A percentile compares a stretch with the other conserved stretches of the same genome.
phyloP scores from a whole-genome alignment of 2,113 vertebrate genomes.

The Brachyistius frenatus region DNA sequence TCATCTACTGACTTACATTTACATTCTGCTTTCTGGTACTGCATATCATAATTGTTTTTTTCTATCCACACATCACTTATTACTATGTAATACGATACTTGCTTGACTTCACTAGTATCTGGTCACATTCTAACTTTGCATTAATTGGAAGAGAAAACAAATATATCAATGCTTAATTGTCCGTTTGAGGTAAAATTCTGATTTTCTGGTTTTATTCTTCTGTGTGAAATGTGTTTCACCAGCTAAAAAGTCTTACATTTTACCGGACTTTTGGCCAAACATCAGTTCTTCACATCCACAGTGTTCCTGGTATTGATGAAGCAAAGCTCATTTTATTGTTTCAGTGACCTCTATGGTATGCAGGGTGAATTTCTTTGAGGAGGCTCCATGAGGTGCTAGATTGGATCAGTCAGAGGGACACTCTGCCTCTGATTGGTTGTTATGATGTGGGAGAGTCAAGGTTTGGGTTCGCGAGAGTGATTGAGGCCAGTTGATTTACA shows the following conservation, averaged over 20 bases:
- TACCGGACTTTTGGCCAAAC: neutral
- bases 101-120: too few relatives aligned
- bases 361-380: neutral
- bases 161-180: neutral
- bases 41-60: neutral
- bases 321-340: neutral
- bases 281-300: neutral
- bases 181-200: neutral
- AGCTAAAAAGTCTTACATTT: neutral
- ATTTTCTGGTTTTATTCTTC: neutral
- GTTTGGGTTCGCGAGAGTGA: too few relatives aligned
- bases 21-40: neutral
- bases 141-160: neutral
- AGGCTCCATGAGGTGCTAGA: neutral
- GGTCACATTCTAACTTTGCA: neutral
- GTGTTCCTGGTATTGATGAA: neutral
- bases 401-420: too few relatives aligned
- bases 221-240: neutral
- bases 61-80: neutral
- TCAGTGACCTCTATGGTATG: constrained; percentile 18
- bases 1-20: neutral
- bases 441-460: too few relatives aligned
- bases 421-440: too few relatives aligned
- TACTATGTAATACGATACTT: too few relatives aligned
- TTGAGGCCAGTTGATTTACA: too few relatives aligned